Conservation (phyloP, 2,113 vertebrate genomes). For the Psilopogon haemacephalus region DNA sequence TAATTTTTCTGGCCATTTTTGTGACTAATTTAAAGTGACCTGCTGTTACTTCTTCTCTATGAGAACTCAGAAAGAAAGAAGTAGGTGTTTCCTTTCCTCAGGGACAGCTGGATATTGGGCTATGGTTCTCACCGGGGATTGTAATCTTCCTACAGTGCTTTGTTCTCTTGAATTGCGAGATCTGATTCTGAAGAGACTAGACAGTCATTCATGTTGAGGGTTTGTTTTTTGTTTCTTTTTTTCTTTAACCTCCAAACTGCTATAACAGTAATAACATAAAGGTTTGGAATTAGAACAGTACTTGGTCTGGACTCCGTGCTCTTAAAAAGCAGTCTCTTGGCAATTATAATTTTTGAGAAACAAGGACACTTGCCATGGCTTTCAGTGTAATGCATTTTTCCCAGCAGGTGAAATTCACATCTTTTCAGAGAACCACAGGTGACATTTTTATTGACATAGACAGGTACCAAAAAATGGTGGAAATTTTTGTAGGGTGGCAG, state of each 20-base stretch:
- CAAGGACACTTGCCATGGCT: neutral
- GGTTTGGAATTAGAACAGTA: neutral
- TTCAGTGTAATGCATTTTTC: neutral
- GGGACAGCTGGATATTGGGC: neutral
- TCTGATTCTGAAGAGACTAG: neutral
- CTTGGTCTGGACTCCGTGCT: neutral
- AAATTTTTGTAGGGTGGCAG: neutral
- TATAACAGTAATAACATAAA: neutral
- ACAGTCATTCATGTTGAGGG: neutral
- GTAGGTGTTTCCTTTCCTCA: neutral
- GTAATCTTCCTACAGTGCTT: neutral
- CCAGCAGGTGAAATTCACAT: neutral
- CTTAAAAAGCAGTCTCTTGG: neutral
- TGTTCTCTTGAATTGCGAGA: neutral
- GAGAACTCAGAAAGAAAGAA: neutral
- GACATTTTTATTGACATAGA: neutral
- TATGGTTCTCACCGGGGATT: neutral
- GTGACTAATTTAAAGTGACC: neutral
- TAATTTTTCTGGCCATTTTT: neutral
- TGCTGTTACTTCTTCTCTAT: neutral
- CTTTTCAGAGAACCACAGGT: neutral
- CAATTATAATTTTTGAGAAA: neutral
- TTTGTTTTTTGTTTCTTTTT: neutral
- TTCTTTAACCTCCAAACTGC: neutral
- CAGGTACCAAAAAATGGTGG: neutral